phyloP scores from a whole-genome alignment of 92 coral and sea anemone species.

The Scolanthus callimorphus region DNA sequence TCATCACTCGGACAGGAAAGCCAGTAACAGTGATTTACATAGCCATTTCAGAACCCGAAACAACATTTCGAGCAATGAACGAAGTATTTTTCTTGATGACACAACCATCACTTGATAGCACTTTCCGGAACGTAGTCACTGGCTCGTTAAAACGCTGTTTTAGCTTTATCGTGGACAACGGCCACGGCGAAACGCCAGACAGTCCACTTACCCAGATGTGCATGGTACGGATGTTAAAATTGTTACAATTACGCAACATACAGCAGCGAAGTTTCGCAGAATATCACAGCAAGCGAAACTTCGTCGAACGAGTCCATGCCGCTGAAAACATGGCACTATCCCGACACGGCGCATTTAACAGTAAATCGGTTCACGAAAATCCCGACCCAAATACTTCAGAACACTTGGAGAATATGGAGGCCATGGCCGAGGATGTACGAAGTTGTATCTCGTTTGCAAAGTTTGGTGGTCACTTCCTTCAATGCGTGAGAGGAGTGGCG shows the following conservation, averaged over 20 bases:
- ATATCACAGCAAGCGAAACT: constrained; percentile 52
- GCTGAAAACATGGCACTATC: constrained; percentile 52
- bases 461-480: constrained; percentile 37
- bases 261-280: no score
- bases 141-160: constrained; percentile 32
- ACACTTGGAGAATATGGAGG: constrained; percentile 52
- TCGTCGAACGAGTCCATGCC: constrained; percentile 54
- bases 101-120: constrained; percentile 22
- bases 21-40: constrained; percentile 41
- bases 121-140: constrained; percentile 33
- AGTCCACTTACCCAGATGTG: constrained; percentile 55
- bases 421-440: constrained; percentile 21
- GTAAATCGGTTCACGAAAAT: constrained; percentile 13
- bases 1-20: constrained; percentile 36
- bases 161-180: constrained; percentile 39
- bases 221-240: constrained; percentile 27
- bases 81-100: constrained; percentile 45
- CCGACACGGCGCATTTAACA: constrained; percentile 51
- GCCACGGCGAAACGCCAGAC: constrained; percentile 55
- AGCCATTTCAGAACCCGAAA: constrained; percentile 35
- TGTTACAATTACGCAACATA: constrained; percentile 19
- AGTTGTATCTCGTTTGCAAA: constrained; percentile 26
- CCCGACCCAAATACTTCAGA: constrained; percentile 25
- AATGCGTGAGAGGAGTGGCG: constrained; percentile 35
- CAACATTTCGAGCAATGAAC: constrained; percentile 53